Conservation (phyloP, 2,797 vertebrate genomes). For the Pseudotriccus pelzelni region DNA sequence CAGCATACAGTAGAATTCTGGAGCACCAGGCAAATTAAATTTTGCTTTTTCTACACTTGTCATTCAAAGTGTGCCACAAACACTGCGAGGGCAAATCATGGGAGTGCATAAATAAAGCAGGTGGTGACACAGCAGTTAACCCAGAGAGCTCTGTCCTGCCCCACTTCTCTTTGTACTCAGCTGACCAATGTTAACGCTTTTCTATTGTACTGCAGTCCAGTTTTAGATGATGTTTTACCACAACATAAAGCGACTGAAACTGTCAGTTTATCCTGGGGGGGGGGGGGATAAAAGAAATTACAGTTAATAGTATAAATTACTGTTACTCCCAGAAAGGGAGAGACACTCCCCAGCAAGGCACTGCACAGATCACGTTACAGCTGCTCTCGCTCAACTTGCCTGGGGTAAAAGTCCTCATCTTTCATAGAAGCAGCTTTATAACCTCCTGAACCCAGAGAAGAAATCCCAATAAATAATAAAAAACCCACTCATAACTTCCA, state of each 20-base stretch:
- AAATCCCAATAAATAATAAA: not conserved
- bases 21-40: not conserved
- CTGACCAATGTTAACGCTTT: not conserved
- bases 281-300: not conserved
- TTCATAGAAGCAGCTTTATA: conserved; percentile 11
- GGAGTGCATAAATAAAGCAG: not conserved
- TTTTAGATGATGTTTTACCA: conserved; percentile 10
- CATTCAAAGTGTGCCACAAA: not conserved
- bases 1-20: not conserved
- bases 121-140: not conserved
- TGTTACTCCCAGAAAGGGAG: conserved; percentile 14
- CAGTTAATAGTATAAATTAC: conserved; percentile 11
- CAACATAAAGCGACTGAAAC: conserved; percentile 12
- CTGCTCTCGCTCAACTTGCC: not conserved
- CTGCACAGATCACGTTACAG: not conserved
- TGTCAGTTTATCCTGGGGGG: conserved; percentile 6
- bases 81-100: not conserved
- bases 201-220: not conserved
- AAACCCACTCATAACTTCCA: not conserved
- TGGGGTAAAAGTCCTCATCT: conserved; percentile 28
- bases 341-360: not conserved
- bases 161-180: not conserved
- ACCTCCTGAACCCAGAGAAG: not conserved
- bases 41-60: not conserved
- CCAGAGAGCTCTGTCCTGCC: not conserved